phyloP scores from a whole-genome alignment of 2,888 invertebrate species.

The Zygogramma bicolorata region DNA sequence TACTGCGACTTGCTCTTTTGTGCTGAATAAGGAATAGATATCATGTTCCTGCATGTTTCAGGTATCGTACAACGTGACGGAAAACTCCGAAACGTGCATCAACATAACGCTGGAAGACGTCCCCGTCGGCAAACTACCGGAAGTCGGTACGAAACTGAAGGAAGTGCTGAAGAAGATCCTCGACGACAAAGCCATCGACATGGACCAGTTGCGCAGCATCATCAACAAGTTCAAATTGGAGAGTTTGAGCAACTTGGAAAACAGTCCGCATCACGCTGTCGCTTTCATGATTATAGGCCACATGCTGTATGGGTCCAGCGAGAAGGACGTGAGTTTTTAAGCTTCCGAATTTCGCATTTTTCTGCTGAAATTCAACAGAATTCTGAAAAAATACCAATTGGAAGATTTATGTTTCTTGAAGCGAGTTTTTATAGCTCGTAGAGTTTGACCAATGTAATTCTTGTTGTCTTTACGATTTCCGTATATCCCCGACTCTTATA shows the following conservation, averaged over 20 bases:
- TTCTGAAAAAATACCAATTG: too few species aligned
- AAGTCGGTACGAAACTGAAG: slow-evolving; percentile 72
- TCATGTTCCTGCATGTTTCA: too few species aligned
- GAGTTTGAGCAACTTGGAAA: slow-evolving; percentile 79
- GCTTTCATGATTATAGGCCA: slow-evolving; percentile 86
- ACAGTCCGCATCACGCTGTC: slow-evolving; percentile 80
- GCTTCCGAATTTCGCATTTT: too few species aligned
- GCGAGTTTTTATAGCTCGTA: too few species aligned
- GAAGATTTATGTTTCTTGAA: too few species aligned
- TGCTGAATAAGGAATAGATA: too few species aligned
- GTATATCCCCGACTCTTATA: too few species aligned
- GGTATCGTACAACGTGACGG: too few species aligned
- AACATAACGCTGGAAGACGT: slow-evolving; percentile 83
- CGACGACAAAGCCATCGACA: slow-evolving; percentile 73
- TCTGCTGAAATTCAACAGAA: too few species aligned
- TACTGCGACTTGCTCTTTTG: too few species aligned
- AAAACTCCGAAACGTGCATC: slow-evolving; percentile 79
- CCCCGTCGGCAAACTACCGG: slow-evolving; percentile 74
- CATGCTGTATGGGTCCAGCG: slow-evolving; percentile 82
- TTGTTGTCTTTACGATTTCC: too few species aligned
- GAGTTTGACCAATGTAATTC: too few species aligned
- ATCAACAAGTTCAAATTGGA: slow-evolving; percentile 79
- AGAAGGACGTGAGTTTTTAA: slow-evolving; percentile 81
- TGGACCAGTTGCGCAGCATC: slow-evolving; percentile 80
- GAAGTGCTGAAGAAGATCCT: slow-evolving; percentile 68